A percentile compares a stretch with the other conserved stretches of the same genome.
Evolutionary conservation across 2,888 invertebrate species (phyloP).

Genomic region (Agrilus biguttatus): DNA sequence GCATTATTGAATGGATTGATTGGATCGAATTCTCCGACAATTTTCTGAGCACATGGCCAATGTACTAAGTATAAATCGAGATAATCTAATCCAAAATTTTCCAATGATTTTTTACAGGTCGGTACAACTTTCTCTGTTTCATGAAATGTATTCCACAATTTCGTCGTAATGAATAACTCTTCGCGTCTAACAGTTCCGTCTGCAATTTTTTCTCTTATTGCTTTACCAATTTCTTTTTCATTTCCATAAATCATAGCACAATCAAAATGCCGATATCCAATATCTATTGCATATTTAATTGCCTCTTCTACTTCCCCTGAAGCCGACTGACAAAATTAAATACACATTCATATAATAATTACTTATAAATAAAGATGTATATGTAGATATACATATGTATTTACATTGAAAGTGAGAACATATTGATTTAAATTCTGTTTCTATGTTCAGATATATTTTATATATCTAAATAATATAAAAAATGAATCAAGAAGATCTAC

Average conservation of each 20-base stretch:
- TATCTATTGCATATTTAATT: slow-evolving; percentile 59
- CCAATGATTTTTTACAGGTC: slow-evolving; percentile 29
- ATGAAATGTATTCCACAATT: slow-evolving; percentile 86
- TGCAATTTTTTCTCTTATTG: slow-evolving; percentile 45
- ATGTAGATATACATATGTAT: too few relatives aligned
- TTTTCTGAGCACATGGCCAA: slow-evolving; percentile 29
- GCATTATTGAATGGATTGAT: slow-evolving; percentile 22
- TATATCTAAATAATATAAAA: too few relatives aligned
- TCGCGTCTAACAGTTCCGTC: slow-evolving; percentile 55
- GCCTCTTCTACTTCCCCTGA: slow-evolving; percentile 53
- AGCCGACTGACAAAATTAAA: slow-evolving; percentile 36
- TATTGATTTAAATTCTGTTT: too few relatives aligned
- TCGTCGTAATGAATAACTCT: slow-evolving; percentile 59
- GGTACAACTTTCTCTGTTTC: slow-evolving; percentile 40
- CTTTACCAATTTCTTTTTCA: slow-evolving; percentile 61
- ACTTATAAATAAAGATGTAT: too few relatives aligned
- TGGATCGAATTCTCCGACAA: slow-evolving; percentile 11
- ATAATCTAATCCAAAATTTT: slow-evolving; percentile 36
- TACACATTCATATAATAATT: too few relatives aligned
- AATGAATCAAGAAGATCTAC: too few relatives aligned
- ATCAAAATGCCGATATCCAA: slow-evolving; percentile 71
- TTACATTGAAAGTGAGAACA: too few relatives aligned
- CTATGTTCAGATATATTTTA: too few relatives aligned
- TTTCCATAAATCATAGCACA: slow-evolving; percentile 61
- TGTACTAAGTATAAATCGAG: slow-evolving; percentile 43